Evolutionary conservation across 2,113 vertebrate genomes (phyloP).

Genomic region (Tenebrosternarchus preto): DNA sequence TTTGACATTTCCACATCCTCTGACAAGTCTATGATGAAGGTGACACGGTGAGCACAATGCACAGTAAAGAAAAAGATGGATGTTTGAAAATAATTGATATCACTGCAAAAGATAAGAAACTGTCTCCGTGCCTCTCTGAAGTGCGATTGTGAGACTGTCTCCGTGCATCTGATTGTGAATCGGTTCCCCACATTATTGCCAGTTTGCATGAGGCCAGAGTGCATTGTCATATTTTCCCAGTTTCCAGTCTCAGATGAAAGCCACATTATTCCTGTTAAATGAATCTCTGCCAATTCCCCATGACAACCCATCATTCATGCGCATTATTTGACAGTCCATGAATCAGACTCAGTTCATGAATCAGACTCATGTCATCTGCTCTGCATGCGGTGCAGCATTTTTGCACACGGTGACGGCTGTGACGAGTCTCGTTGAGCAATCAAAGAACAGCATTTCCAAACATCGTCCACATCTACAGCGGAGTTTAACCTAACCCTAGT

Average conservation of each 20-base stretch:
- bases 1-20: neutral
- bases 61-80: constrained; percentile 2
- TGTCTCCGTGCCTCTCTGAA: constrained; percentile 17
- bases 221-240: constrained; percentile 25
- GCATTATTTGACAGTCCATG: constrained; percentile 5
- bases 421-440: neutral
- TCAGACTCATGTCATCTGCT: constrained; percentile 31
- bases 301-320: constrained; percentile 35
- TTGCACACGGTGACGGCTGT: constrained; percentile 18
- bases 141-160: constrained; percentile 29
- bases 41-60: neutral
- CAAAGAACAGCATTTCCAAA: no score
- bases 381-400: neutral
- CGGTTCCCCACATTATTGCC: constrained; percentile 20
- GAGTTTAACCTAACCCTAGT: no score
- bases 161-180: no score
- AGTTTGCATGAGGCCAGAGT: constrained; percentile 35
- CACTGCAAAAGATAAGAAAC: neutral
- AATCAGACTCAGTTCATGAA: constrained; percentile 36
- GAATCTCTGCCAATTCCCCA: constrained; percentile 32
- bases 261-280: constrained; percentile 10
- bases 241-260: constrained; percentile 19
- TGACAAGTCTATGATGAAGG: neutral
- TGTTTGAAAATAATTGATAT: constrained; percentile 6
- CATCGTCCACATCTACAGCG: constrained; percentile 23